A percentile compares a stretch with the other conserved stretches of the same genome.
phyloP scores from a whole-genome alignment of 2,888 invertebrate genomes.

The Ophion costatus region DNA sequence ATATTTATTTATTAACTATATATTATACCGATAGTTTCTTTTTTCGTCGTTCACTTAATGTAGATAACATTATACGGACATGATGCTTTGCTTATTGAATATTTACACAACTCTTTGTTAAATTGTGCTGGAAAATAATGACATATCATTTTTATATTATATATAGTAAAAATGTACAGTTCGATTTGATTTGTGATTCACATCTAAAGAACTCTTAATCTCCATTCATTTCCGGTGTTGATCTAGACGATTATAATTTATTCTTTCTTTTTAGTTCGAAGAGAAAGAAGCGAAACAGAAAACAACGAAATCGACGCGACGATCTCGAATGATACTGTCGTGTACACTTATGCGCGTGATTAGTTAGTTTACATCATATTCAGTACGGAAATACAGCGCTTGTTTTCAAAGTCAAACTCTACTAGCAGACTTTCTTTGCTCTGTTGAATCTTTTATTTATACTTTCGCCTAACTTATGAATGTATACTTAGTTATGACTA shows the following conservation, averaged over 20 bases:
- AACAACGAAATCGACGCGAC: constrained; percentile 32
- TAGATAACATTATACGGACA: constrained; percentile 70
- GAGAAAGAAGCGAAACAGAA: constrained; percentile 16
- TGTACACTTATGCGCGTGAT: constrained; percentile 68
- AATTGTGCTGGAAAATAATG: constrained; percentile 78
- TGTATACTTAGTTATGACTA: constrained; percentile 58
- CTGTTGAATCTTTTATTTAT: constrained; percentile 17
- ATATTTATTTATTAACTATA: constrained; percentile 55
- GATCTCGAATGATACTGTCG: constrained; percentile 38
- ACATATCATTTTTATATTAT: constrained; percentile 45
- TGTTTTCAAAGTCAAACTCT: constrained; percentile 29
- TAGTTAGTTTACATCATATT: constrained; percentile 67
- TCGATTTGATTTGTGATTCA: constrained; percentile 65
- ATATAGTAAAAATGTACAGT: constrained; percentile 70
- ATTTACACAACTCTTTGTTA: constrained; percentile 70
- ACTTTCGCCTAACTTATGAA: constrained; percentile 55
- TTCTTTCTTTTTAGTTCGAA: constrained; percentile 22
- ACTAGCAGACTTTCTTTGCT: constrained; percentile 34
- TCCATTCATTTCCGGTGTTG: constrained; percentile 27
- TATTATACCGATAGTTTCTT: constrained; percentile 70
- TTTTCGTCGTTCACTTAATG: constrained; percentile 58
- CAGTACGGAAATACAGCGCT: constrained; percentile 64
- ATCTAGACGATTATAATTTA: constrained; percentile 37
- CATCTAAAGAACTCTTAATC: constrained; percentile 56
- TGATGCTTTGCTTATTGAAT: constrained; percentile 71